Percentiles rank a stretch among this genome's conserved stretches.
phyloP scores from a whole-genome alignment of 2,888 invertebrate species.

The Chydorus sphaericus region DNA sequence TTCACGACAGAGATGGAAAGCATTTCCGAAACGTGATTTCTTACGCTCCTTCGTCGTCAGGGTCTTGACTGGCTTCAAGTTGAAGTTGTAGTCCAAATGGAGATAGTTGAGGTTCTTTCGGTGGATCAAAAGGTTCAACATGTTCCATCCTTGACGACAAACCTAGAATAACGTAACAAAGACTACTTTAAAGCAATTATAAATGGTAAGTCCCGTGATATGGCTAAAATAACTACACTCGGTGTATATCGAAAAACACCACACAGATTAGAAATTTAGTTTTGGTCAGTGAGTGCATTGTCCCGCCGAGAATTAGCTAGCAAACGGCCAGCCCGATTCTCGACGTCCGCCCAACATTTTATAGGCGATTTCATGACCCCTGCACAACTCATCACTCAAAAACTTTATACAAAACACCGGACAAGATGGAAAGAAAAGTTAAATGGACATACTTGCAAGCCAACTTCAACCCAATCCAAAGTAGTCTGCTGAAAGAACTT shows the following conservation, averaged over 20 bases:
- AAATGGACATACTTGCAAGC: constrained; percentile 57
- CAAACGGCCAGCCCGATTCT: constrained; percentile 6
- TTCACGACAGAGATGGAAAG: constrained; percentile 98
- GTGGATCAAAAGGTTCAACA: constrained; percentile 96
- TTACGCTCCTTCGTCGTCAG: constrained; percentile 98
- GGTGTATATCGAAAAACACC: too few species aligned
- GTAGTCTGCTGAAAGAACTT: constrained; percentile 99
- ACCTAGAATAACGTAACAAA: constrained; percentile 29
- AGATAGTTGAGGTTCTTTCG: constrained; percentile 98
- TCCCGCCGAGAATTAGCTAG: constrained; percentile 4
- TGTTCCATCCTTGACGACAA: constrained; percentile 98
- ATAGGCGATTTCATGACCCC: constrained; percentile 22
- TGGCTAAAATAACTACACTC: neutral
- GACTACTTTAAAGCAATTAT: too few species aligned
- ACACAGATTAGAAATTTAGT: neutral
- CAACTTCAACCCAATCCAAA: constrained; percentile 98
- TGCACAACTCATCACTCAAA: constrained; percentile 25
- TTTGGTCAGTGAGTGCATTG: constrained; percentile 4
- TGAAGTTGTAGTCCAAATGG: constrained; percentile 99
- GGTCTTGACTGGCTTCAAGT: constrained; percentile 98
- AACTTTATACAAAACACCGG: neutral
- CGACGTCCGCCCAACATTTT: constrained; percentile 6
- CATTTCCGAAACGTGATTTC: constrained; percentile 92
- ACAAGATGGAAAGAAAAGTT: constrained; percentile 17
- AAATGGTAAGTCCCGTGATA: neutral